Conservation (phyloP, 1,140 invertebrate genomes). For the Rhopalosiphum padi region DNA sequence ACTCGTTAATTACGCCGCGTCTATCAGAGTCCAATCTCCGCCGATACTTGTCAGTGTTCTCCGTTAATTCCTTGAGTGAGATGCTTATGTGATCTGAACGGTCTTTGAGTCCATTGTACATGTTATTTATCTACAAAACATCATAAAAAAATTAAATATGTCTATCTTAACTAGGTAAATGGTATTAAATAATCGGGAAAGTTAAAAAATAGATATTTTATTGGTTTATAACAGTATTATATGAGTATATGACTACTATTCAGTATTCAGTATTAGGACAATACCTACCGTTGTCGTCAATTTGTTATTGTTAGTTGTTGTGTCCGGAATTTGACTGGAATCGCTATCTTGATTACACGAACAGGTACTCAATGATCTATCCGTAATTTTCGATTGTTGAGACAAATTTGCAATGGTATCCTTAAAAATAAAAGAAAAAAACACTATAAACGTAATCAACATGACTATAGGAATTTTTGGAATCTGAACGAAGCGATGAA, state of each 20-base stretch:
- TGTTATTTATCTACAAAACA: constrained; percentile 18
- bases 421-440: neutral
- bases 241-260: neutral
- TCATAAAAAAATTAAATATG: neutral
- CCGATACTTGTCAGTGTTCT: constrained; percentile 43
- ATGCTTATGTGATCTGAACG: constrained; percentile 29
- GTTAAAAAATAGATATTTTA: neutral
- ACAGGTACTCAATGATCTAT: constrained; percentile 4
- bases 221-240: neutral
- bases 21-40: constrained; percentile 44
- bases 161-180: neutral
- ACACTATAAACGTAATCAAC: neutral
- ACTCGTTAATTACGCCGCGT: constrained; percentile 31
- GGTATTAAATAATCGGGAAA: neutral
- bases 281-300: neutral
- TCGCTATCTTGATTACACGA: constrained; percentile 46
- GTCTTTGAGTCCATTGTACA: constrained; percentile 37
- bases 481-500: too few relatives aligned
- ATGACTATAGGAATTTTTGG: too few relatives aligned
- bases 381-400: constrained; percentile 20
- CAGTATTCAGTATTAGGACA: neutral
- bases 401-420: constrained; percentile 33
- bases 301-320: neutral
- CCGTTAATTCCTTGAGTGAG: constrained; percentile 38
- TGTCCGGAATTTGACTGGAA: constrained; percentile 19